Conservation (phyloP, 2,797 vertebrate species). For the Esox lucius region DNA sequence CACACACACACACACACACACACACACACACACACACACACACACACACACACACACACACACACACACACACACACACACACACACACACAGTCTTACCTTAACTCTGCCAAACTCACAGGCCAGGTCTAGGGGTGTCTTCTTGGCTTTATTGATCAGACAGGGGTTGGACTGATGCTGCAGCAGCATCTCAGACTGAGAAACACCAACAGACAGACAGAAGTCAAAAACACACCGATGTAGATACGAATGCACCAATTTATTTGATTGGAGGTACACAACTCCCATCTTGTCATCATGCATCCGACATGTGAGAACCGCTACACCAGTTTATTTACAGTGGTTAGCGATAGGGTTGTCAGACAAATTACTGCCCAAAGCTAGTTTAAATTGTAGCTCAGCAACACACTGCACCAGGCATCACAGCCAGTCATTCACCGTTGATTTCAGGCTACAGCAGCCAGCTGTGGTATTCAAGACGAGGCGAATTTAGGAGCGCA, state of each 20-base stretch:
- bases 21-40: background rate
- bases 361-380: too few species aligned
- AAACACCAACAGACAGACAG: background rate
- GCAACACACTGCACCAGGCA: too few species aligned
- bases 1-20: background rate
- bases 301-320: too few species aligned
- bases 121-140: constrained; percentile 82
- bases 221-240: background rate
- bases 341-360: too few species aligned
- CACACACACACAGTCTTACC: constrained; percentile 57
- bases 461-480: too few species aligned
- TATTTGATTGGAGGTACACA: too few species aligned
- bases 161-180: constrained; percentile 86
- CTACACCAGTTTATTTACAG: too few species aligned
- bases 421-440: too few species aligned
- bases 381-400: too few species aligned
- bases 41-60: constrained; percentile 4
- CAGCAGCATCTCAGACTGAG: constrained; percentile 82
- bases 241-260: background rate
- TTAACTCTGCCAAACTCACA: constrained; percentile 83
- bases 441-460: too few species aligned
- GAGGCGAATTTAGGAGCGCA: too few species aligned
- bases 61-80: constrained; percentile 27
- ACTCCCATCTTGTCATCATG: too few species aligned
- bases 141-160: constrained; percentile 80